Evolutionary conservation across 2,113 vertebrate species (phyloP).

Genomic region (Scomber scombrus): DNA sequence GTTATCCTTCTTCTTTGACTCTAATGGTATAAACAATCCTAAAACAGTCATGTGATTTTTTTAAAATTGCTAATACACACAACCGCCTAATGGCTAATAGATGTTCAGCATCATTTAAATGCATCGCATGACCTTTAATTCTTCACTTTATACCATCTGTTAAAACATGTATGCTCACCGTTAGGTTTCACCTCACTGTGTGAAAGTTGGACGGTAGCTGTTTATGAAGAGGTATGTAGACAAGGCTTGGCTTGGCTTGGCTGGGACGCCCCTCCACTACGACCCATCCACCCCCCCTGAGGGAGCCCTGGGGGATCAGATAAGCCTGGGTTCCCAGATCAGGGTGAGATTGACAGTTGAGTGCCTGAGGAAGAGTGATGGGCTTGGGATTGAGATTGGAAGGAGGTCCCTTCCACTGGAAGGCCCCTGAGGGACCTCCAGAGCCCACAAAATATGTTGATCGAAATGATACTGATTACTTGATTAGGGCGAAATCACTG

Average conservation of each 20-base stretch:
- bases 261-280: constrained; percentile 71
- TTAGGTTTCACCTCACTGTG: constrained; percentile 4
- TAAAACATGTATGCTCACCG: constrained; percentile 24
- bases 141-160: neutral
- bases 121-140: neutral
- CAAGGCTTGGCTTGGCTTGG: constrained; percentile 81
- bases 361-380: constrained; percentile 82
- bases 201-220: constrained; percentile 47
- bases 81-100: neutral
- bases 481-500: constrained; percentile 42
- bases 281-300: constrained; percentile 55
- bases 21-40: neutral
- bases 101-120: neutral
- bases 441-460: constrained; percentile 53
- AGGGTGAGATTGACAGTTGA: constrained; percentile 81
- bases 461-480: constrained; percentile 46
- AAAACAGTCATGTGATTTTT: too few species aligned
- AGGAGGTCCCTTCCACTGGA: constrained; percentile 54
- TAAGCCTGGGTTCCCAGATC: constrained; percentile 83
- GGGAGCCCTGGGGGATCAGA: constrained; percentile 84
- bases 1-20: neutral
- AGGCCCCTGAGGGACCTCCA: constrained; percentile 56
- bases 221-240: constrained; percentile 56
- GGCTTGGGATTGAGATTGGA: constrained; percentile 77
- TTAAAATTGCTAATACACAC: too few species aligned